A percentile compares a stretch with the other conserved stretches of the same genome.
Conservation (phyloP, 2,113 vertebrate species). For the Progne subis region DNA sequence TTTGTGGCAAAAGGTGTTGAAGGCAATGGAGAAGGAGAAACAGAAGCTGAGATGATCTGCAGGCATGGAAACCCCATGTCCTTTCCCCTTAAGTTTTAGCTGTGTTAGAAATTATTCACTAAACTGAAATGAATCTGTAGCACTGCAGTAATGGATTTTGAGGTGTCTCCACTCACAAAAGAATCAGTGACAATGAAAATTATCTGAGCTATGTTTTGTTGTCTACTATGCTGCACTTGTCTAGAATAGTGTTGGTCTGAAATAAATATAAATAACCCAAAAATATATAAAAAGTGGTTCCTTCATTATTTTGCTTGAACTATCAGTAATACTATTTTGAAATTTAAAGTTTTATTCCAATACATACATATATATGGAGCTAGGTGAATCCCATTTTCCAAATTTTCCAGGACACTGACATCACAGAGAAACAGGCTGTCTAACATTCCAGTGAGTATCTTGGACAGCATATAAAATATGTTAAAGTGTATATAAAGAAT, state of each 20-base stretch:
- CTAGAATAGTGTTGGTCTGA: background rate
- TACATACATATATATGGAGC: background rate
- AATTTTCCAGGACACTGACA: background rate
- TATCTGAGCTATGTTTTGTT: background rate
- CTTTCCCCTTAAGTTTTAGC: background rate
- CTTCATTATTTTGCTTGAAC: background rate
- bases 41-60: background rate
- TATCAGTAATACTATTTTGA: background rate
- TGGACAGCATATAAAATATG: background rate
- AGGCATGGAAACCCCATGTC: background rate
- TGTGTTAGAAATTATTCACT: background rate
- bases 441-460: background rate
- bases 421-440: background rate
- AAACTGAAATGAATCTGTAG: background rate
- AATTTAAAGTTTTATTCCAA: background rate
- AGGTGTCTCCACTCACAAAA: background rate
- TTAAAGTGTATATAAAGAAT: background rate
- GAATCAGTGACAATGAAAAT: background rate
- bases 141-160: background rate
- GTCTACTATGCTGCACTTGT: background rate
- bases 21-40: background rate
- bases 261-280: background rate
- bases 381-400: background rate
- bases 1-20: background rate
- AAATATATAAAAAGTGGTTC: background rate